These are phyloP conservation scores for Eupithecia subfuscata DNA, from an alignment of 2,888 invertebrate genomes.

Conservation along the genomic window DNA sequence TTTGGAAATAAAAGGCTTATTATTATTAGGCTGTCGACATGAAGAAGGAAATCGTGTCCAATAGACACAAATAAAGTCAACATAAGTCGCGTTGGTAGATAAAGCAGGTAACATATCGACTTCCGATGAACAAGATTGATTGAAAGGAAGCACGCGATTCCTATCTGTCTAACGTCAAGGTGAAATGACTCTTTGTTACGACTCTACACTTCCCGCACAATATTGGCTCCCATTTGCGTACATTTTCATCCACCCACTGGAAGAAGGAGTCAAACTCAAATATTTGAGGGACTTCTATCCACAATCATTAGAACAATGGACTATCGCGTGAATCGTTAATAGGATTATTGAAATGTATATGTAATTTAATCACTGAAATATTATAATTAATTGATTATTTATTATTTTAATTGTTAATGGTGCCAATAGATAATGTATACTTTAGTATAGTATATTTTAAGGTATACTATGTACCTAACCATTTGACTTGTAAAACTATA, in stretches of 20 bases:
- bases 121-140: constrained; percentile 34
- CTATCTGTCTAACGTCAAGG: constrained; percentile 26
- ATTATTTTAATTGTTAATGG: too few relatives aligned
- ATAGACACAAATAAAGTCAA: constrained; percentile 6
- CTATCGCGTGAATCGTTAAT: not conserved
- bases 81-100: constrained; percentile 16
- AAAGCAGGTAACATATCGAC: constrained; percentile 27
- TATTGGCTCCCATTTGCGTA: not conserved
- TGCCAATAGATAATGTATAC: too few relatives aligned
- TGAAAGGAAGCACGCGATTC: constrained; percentile 27
- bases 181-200: constrained; percentile 6
- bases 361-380: too few relatives aligned
- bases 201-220: not conserved
- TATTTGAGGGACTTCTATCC: not conserved
- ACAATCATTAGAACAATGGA: not conserved
- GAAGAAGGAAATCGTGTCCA: not conserved
- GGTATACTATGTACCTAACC: too few relatives aligned
- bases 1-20: too few relatives aligned
- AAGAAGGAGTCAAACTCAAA: not conserved
- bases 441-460: too few relatives aligned
- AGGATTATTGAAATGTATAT: too few relatives aligned
- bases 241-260: not conserved
- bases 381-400: too few relatives aligned
- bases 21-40: not conserved
- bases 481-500: too few relatives aligned